Conservation (phyloP, 1,140 invertebrate genomes). For the Wiebesia pumilae region DNA sequence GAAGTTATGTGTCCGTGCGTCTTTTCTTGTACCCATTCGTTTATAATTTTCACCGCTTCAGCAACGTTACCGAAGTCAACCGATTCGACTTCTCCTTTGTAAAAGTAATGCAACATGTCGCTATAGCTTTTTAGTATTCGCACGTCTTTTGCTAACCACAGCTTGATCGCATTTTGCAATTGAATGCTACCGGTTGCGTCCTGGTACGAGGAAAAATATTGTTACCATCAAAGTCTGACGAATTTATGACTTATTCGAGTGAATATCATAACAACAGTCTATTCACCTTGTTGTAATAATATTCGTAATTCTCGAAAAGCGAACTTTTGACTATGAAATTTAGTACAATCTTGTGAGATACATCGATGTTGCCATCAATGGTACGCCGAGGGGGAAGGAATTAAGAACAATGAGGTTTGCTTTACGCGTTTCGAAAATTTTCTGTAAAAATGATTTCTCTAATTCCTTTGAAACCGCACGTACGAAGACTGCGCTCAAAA, state of each 20-base stretch:
- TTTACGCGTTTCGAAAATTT: too few species aligned
- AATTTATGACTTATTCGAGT: too few species aligned
- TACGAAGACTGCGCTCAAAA: not conserved
- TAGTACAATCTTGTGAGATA: not conserved
- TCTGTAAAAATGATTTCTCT: too few species aligned
- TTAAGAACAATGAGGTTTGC: too few species aligned
- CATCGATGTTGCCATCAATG: not conserved
- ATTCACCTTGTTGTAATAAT: too few species aligned
- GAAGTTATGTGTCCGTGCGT: constrained; percentile 82
- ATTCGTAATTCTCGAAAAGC: too few species aligned
- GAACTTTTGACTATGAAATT: not conserved
- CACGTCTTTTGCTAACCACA: constrained; percentile 75
- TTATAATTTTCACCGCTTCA: constrained; percentile 76
- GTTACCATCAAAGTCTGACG: not conserved
- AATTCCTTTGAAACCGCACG: too few species aligned
- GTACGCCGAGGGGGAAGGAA: too few species aligned
- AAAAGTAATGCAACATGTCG: constrained; percentile 69
- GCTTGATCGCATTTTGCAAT: constrained; percentile 74
- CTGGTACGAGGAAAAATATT: not conserved
- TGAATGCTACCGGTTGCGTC: constrained; percentile 36
- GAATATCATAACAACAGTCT: too few species aligned
- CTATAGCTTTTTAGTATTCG: constrained; percentile 70
- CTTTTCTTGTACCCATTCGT: constrained; percentile 78
- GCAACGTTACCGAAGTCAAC: constrained; percentile 78
- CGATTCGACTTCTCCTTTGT: constrained; percentile 76